Evolutionary conservation across 2,113 vertebrate species (phyloP), one percentile per base, ranked within the genome.

Genomic region (Tenebrosternarchus preto): DNA sequence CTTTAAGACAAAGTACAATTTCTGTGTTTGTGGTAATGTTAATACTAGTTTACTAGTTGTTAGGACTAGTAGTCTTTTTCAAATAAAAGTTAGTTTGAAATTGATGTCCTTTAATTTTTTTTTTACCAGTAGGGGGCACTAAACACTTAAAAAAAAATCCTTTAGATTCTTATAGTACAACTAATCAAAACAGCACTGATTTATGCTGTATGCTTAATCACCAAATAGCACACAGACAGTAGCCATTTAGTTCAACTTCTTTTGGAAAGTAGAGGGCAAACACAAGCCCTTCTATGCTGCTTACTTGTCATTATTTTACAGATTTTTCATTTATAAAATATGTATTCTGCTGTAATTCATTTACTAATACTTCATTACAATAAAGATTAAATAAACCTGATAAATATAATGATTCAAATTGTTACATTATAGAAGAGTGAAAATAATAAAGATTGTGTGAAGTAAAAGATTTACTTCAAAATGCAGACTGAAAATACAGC

Each of bases 171-270:
- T 72, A 27, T 53, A 33, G 39, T 50, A 29, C 53, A 69, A 64
- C 61, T 80, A 73, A 73, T 63, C 68, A 53, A 57, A 80, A 73
- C 68, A 80, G 50, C 57, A 80, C 57, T 80, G 77, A 73, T 80
- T 73, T 80, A 39, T 61, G 72, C 72, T 63, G 63, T 80, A 36
- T 55, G n/a, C 59, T 36, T 73, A 80, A 80, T 80, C 69, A 80
- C 64, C 16, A 17, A 46, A 12, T 24, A 25, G 8, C 31, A 8
- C 27, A 29, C 57, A 73, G 57, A 64, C 39, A 31, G 31, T 67
- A 31, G 46, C 46, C 11, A 12, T 56, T 33, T 20, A 59, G 53
- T 25, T 70, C 25, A 59, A 12, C 57, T 29, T 71, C 22, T 43
- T 60, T 69, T 70, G 68, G 36, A 19, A 1, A n/a, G 61, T 64